A percentile compares a stretch with the other conserved stretches of the same genome.
Evolutionary conservation across 2,797 vertebrate species (phyloP).

Genomic region (Lepilemur ruficaudatus): DNA sequence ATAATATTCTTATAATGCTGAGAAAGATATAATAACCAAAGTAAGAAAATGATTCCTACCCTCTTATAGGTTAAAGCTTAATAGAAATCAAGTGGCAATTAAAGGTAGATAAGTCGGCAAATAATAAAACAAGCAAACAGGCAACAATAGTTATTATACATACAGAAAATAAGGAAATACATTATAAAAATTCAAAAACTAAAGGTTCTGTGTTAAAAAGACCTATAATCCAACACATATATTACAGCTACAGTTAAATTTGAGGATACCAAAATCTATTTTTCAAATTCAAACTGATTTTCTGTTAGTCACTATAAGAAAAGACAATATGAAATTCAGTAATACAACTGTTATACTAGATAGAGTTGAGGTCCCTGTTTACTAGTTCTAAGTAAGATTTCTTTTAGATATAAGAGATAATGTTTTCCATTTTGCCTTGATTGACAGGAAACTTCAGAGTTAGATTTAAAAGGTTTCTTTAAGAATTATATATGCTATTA

Average conservation of each 20-base stretch:
- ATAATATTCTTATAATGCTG: not conserved
- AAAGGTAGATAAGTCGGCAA: conserved; percentile 1
- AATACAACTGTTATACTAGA: not conserved
- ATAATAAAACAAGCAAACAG: not conserved
- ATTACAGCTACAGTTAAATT: not conserved
- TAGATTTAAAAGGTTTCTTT: not conserved
- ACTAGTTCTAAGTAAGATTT: conserved; percentile 5
- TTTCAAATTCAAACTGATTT: conserved; percentile 36
- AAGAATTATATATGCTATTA: not conserved
- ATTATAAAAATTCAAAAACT: not conserved
- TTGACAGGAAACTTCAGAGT: not conserved
- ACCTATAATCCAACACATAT: not conserved
- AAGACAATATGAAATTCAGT: not conserved
- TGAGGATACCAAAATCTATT: not conserved
- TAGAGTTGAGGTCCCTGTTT: not conserved
- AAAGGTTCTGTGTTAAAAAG: not conserved
- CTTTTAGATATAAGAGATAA: not conserved
- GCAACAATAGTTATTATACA: not conserved
- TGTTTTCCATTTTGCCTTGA: not conserved
- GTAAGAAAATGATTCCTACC: not conserved
- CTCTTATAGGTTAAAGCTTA: not conserved
- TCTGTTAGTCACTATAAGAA: not conserved
- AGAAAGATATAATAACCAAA: not conserved
- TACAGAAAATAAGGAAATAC: conserved; percentile 21
- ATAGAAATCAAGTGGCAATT: not conserved